phyloP scores from a whole-genome alignment of 1,140 invertebrate genomes.

The Aphaenogaster rudis region DNA sequence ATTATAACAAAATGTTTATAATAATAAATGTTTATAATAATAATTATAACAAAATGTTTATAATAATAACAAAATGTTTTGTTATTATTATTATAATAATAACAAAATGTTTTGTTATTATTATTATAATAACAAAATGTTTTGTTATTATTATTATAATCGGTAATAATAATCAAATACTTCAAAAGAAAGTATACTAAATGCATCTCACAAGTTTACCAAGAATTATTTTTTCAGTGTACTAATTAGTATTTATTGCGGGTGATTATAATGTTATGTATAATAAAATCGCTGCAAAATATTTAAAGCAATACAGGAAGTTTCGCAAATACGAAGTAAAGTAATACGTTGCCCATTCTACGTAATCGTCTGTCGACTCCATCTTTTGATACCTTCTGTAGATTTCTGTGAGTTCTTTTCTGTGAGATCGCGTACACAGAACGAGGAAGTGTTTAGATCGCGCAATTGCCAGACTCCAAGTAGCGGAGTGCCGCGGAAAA shows the following conservation, averaged over 20 bases:
- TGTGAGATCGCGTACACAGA: not conserved
- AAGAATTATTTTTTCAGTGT: too few species aligned
- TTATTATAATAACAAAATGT: too few species aligned
- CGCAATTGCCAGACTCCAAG: conserved; percentile 14
- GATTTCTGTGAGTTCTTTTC: not conserved
- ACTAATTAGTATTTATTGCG: not conserved
- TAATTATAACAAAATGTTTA: too few species aligned
- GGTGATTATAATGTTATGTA: not conserved
- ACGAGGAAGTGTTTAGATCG: conserved; percentile 31
- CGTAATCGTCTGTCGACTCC: not conserved
- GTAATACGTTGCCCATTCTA: not conserved
- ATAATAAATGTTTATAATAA: too few species aligned
- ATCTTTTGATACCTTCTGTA: conserved; percentile 3
- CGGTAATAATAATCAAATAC: too few species aligned
- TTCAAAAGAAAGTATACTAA: too few species aligned
- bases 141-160: too few species aligned
- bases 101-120: too few species aligned
- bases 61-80: too few species aligned
- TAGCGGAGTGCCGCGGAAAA: conserved; percentile 14
- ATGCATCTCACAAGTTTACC: too few species aligned
- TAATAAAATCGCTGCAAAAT: not conserved
- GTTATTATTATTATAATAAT: too few species aligned
- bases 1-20: too few species aligned
- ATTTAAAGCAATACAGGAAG: not conserved
- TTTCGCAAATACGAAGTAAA: not conserved